These are phyloP conservation scores for Berghia stephanieae DNA, from an alignment of 1,140 invertebrate species.

Conservation along the genomic window DNA sequence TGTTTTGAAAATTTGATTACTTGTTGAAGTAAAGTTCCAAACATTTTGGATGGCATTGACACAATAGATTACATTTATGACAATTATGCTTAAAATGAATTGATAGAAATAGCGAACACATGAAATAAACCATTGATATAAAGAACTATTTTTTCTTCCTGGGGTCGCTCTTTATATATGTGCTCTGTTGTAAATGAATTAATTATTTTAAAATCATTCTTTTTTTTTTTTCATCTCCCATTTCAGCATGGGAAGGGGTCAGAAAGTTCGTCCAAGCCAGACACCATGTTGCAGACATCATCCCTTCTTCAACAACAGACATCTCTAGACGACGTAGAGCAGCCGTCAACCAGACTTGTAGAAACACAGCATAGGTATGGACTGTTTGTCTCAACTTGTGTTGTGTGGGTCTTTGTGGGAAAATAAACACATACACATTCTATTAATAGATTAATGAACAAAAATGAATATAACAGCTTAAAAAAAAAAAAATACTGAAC, in stretches of 20 bases:
- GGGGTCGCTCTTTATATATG: not conserved
- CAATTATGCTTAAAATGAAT: no score
- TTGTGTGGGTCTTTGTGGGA: not conserved
- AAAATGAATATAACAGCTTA: no score
- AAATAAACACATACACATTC: no score
- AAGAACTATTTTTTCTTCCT: no score
- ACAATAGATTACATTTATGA: no score
- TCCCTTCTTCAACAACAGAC: constrained; percentile 48
- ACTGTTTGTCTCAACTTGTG: not conserved
- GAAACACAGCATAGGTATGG: constrained; percentile 48
- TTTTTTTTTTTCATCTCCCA: not conserved
- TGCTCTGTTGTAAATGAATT: not conserved
- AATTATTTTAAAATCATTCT: not conserved
- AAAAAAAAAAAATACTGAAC: no score
- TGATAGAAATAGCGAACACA: no score
- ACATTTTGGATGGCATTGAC: no score
- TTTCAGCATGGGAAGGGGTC: not conserved
- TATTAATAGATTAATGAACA: no score
- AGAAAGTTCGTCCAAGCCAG: not conserved
- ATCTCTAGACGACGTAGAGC: constrained; percentile 57
- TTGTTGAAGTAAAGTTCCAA: no score
- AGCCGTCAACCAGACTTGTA: constrained; percentile 47
- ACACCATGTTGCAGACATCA: constrained; percentile 23
- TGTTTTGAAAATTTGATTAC: no score
- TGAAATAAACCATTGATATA: no score